A percentile compares a stretch with the other conserved stretches of the same genome.
Evolutionary conservation across 2,888 invertebrate genomes (phyloP).

Genomic region (Drymonia ruficornis): DNA sequence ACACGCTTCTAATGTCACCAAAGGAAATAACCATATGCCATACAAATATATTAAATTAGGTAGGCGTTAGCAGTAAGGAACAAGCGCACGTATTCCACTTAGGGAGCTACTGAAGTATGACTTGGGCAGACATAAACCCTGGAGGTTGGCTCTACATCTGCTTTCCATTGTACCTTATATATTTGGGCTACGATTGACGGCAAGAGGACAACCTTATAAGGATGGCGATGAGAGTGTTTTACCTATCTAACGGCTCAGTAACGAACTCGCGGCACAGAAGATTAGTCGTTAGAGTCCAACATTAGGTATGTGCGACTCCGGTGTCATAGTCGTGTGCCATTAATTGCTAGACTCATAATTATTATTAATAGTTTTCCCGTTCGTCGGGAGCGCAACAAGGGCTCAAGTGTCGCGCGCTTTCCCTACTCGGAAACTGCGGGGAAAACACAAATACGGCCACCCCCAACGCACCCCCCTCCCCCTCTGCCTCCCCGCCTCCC

Average conservation of each 20-base stretch:
- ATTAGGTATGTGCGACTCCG: background rate
- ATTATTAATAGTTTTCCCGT: slow-evolving; percentile 75
- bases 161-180: too few species aligned
- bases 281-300: background rate
- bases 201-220: too few species aligned
- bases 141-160: too few species aligned
- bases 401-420: slow-evolving; percentile 61
- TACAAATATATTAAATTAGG: too few species aligned
- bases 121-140: too few species aligned
- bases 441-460: slow-evolving; percentile 70
- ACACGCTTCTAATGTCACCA: too few species aligned
- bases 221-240: too few species aligned
- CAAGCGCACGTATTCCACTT: too few species aligned
- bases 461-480: slow-evolving; percentile 32
- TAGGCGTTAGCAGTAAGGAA: too few species aligned
- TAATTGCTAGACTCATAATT: slow-evolving; percentile 58
- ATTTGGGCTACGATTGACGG: too few species aligned
- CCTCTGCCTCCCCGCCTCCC: slow-evolving; percentile 28
- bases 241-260: background rate
- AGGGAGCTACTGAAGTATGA: too few species aligned
- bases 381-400: slow-evolving; percentile 59
- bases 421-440: slow-evolving; percentile 67
- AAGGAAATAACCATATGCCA: too few species aligned
- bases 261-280: background rate
- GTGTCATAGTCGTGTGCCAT: slow-evolving; percentile 8